Percentiles rank a stretch among this genome's conserved stretches.
Conservation (phyloP, 2,113 vertebrate species). For the Edolisoma coerulescens region DNA sequence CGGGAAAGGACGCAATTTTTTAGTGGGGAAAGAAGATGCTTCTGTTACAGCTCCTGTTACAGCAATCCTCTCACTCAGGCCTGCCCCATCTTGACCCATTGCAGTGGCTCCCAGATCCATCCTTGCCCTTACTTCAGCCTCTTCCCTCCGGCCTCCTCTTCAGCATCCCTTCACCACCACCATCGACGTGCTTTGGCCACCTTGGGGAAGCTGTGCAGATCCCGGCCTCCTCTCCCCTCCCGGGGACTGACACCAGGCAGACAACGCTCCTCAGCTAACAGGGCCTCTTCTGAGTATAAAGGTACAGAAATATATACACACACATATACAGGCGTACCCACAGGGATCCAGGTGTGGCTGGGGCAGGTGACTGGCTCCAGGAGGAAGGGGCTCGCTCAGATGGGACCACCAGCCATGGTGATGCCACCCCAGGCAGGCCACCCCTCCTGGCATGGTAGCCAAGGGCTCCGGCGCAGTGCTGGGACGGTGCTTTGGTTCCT, state of each 20-base stretch:
- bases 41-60: not conserved
- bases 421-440: not conserved
- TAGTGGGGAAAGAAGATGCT: not conserved
- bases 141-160: not conserved
- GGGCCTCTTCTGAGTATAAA: not conserved
- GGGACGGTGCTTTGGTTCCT: constrained; percentile 10
- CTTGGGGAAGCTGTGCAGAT: not conserved
- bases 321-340: rapidly evolving
- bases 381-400: not conserved
- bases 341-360: rapidly evolving
- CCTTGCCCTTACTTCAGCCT: not conserved
- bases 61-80: not conserved
- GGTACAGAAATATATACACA: not conserved
- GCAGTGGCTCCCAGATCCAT: not conserved
- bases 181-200: not conserved
- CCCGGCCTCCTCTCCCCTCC: not conserved
- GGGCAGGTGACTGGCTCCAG: not conserved
- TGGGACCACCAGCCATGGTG: rapidly evolving
- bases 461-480: rapidly evolving
- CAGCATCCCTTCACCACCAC: not conserved
- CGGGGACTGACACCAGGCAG: not conserved
- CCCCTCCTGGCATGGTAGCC: rapidly evolving
- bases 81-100: not conserved
- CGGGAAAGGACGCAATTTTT: not conserved
- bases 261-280: rapidly evolving